Percentiles rank a stretch among this genome's conserved stretches.
Evolutionary conservation across 1,140 invertebrate species (phyloP).

Genomic region (Chrysoperla carnea): DNA sequence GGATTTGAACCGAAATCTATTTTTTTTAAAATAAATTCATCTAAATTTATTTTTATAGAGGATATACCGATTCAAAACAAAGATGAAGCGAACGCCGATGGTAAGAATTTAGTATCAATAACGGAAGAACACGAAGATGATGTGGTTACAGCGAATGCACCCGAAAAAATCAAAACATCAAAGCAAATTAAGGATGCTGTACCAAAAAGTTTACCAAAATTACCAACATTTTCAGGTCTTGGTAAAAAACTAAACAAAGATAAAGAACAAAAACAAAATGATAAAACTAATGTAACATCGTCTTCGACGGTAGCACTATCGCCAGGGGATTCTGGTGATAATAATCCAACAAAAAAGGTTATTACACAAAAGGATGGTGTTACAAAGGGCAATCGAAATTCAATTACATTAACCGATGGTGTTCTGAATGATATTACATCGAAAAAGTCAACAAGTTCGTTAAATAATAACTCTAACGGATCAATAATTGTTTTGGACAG

Average conservation of each 20-base stretch:
- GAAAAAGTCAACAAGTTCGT: background rate
- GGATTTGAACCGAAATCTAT: too few relatives aligned
- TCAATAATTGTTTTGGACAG: too few relatives aligned
- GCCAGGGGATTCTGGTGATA: background rate
- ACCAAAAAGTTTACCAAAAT: background rate
- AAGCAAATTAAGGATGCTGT: background rate
- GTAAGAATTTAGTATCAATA: background rate
- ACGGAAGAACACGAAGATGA: background rate
- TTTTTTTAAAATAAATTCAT: too few relatives aligned
- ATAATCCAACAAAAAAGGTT: background rate
- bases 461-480: background rate
- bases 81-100: background rate
- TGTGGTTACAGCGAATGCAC: background rate
- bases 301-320: background rate
- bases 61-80: background rate
- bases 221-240: background rate
- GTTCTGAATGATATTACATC: background rate
- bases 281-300: background rate
- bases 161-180: background rate
- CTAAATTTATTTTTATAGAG: background rate
- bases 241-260: background rate
- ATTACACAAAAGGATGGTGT: background rate
- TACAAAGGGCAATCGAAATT: background rate
- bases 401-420: background rate
- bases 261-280: background rate